Base-by-base conservation (phyloP, 2,797 vertebrate species). In the Alfaro cultratus region DNA sequence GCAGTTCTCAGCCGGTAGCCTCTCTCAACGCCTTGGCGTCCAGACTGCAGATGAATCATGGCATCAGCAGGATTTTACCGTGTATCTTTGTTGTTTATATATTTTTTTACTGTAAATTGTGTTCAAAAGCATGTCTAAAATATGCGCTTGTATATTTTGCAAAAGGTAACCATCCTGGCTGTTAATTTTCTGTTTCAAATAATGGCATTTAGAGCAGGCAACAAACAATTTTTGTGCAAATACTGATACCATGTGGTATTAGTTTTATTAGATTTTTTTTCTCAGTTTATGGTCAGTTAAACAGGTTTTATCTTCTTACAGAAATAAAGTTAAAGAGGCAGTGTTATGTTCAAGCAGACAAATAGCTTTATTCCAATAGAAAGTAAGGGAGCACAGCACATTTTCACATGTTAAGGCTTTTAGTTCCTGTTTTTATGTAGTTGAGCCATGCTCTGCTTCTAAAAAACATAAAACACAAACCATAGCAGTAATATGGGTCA, bases 311-410 rank as follows among this genome's bases (percentile, higher is more conserved):
- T 41, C 80, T 3, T 5, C 23, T 0, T 53, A 18, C 21, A 74
- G 55, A 43, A 83, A 82, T 12, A 53, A 80, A 43, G 41, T 77
- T 81, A 45, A 84, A 75, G 81, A 86, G 70, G 74, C 74, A 21
- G 71, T 67, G 71, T 83, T 81, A 73, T 85, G 76, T 84, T 78
- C 90, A 90, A 92, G 90, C 87, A 91, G 88, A 87, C 86, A 91
- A 90, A 92, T 86, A 81, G 86, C 88, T 96, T 96, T 96, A 96
- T 96, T 96, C 94, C 91, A 92, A 89, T 75, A 89, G 88, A 77
- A 89, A 80, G 90, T 86, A 84, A 85, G 88, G 85, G 83, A 80
- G 88, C 81, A 90, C 94, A 92, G 92, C 94, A 94, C 82, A 91
- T 87, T 85, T 77, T 91, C 82, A 91, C 89, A 88, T 92, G 89